These are phyloP conservation scores for Macrocentrus cingulum DNA, from an alignment of 1,140 invertebrate genomes.

Conservation along the genomic window DNA sequence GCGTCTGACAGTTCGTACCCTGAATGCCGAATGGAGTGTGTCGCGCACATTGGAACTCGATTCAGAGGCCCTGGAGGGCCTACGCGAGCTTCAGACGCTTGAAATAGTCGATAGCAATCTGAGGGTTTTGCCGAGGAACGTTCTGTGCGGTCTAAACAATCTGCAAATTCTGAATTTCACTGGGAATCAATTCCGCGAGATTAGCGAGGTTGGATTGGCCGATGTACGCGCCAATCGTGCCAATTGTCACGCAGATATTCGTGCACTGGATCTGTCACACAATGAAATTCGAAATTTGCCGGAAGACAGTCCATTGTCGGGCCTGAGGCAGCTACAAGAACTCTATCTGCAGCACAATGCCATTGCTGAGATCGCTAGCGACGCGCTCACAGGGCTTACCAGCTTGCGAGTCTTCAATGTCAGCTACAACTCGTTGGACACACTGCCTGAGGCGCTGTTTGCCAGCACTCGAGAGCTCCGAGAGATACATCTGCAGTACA, in stretches of 20 bases:
- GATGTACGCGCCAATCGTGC: slow-evolving; percentile 43
- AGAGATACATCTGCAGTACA: slow-evolving; percentile 82
- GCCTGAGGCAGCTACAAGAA: slow-evolving; percentile 73
- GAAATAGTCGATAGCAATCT: slow-evolving; percentile 84
- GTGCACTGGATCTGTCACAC: slow-evolving; percentile 74
- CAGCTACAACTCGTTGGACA: slow-evolving; percentile 77
- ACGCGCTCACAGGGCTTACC: slow-evolving; percentile 73
- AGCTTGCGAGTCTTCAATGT: slow-evolving; percentile 79
- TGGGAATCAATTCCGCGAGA: slow-evolving; percentile 73
- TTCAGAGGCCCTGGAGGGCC: slow-evolving; percentile 68
- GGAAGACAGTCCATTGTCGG: slow-evolving; percentile 71
- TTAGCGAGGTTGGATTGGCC: slow-evolving; percentile 73
- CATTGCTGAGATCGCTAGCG: slow-evolving; percentile 76
- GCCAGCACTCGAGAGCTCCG: slow-evolving; percentile 73
- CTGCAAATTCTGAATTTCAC: slow-evolving; percentile 83
- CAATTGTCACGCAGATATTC: slow-evolving; percentile 65
- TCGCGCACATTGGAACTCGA: slow-evolving; percentile 71
- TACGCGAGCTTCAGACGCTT: slow-evolving; percentile 75
- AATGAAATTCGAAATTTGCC: slow-evolving; percentile 74
- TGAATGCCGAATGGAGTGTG: slow-evolving; percentile 77
- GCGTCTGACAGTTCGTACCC: slow-evolving; percentile 71
- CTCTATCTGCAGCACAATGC: slow-evolving; percentile 81
- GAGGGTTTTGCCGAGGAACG: slow-evolving; percentile 69
- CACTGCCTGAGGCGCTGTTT: slow-evolving; percentile 77
- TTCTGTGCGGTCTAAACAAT: slow-evolving; percentile 76